Evolutionary conservation across 2,888 invertebrate genomes (phyloP), one percentile per base, ranked within the genome.

Genomic region (Plutella xylostella): DNA sequence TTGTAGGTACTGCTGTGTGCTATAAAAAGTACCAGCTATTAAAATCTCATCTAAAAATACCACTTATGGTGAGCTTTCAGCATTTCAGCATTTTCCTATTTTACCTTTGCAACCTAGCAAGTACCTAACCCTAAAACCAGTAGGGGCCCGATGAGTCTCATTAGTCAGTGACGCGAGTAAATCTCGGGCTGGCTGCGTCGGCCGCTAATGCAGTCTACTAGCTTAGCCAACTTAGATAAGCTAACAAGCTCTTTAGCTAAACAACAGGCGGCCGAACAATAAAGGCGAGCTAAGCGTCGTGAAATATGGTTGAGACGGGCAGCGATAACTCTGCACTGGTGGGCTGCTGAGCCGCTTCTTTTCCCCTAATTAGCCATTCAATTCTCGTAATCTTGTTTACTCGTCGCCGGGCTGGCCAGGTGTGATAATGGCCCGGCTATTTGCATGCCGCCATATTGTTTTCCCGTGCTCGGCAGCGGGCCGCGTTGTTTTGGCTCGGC

Each of bases 391-490:
- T 82, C 78, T 82, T 83, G 82, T 82, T 82, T 79, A 78, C 80
- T 76, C 74, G 79, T 63, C 68, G 74, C 64, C 65, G 62, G 63
- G 71, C 78, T 76, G 79, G 71, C 78, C 83, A 82, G 83, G 83
- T 83, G 83, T 78, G 82, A 82, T 83, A 83, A 83, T 83, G 78
- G 83, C 74, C 72, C 72, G 67, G 78, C 74, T 80, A 83, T 83
- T 83, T 83, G 82, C 82, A 83, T 83, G 83, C 82, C 79, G 82
- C 82, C 82, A 82, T 83, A 79, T 78, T 82, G 82, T 75, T 76
- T 74, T 68, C 72, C 80, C 75, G 72, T 77, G 76, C 70, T 77
- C 72, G 72, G 72, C 66, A 63, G 70, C n/a, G n/a, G n/a, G n/a
- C n/a, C n/a, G n/a, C 72, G 75, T 73, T 73, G 77, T 74, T 78